Evolutionary conservation across 37 sponge, comb jelly and placozoan species (phyloP).

Genomic region (Aplysina aerophoba): DNA sequence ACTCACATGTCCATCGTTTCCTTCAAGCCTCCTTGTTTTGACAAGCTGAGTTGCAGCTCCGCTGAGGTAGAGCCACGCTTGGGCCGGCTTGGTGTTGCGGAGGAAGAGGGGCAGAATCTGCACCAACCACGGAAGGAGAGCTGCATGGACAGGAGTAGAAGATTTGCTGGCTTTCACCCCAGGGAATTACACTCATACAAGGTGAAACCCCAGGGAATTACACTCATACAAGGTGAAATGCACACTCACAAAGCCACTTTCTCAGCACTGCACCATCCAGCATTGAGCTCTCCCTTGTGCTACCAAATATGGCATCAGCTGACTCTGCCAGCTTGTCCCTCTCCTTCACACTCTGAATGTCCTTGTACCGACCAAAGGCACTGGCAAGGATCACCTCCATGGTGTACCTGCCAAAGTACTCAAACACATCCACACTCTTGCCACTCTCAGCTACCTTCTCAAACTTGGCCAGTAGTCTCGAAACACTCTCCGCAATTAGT

Average conservation of each 20-base stretch:
- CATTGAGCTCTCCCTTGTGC: background rate
- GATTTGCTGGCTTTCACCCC: too few relatives aligned
- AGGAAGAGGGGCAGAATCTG: background rate
- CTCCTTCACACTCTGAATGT: conserved; percentile 23
- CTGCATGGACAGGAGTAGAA: too few relatives aligned
- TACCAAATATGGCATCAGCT: conserved; percentile 16
- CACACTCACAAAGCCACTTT: conserved; percentile 2
- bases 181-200: too few relatives aligned
- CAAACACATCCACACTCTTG: conserved; percentile 51
- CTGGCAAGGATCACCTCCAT: conserved; percentile 33
- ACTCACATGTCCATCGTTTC: background rate
- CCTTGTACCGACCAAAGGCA: conserved; percentile 36
- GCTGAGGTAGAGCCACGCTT: background rate
- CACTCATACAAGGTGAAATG: too few relatives aligned
- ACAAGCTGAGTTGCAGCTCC: background rate
- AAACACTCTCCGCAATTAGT: conserved; percentile 48
- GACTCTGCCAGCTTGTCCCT: conserved; percentile 50
- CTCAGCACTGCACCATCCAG: background rate
- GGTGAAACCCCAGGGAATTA: too few relatives aligned
- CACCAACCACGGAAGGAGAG: too few relatives aligned
- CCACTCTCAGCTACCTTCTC: conserved; percentile 33
- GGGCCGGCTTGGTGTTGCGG: background rate
- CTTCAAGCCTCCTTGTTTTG: background rate
- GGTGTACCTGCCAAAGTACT: conserved; percentile 17
- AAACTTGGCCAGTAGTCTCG: conserved; percentile 35